Evolutionary conservation across 2,888 invertebrate species (phyloP), one percentile per base, ranked within the genome.

Genomic region (Darwinula stevensoni): DNA sequence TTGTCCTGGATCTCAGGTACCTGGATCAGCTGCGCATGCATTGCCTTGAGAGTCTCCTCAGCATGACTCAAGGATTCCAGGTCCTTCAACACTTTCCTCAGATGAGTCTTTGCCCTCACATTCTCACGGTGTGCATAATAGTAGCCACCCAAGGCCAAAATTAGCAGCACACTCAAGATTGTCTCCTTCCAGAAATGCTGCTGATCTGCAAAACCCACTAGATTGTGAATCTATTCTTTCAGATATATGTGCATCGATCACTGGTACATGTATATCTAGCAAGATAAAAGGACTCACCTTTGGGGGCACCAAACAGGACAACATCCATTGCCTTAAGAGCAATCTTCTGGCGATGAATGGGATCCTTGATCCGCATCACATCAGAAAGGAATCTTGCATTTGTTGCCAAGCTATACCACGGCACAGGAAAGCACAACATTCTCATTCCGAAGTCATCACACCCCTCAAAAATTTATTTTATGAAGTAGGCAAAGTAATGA

Each of bases 301-400:
- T 84, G 16, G 91, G 86, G 36, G 86, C 80, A 30, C 97, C 97
- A 54, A 97, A 97, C 17, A 97, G 62, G 14, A 97, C 94, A 31
- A 88, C 78, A 54, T 97, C 97, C 76, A 91, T 88, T 12, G 97
- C 94, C 54, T 97, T 94, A 28, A 97, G 60, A 3, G 82, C 72
- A 39, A 88, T 66, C 56, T 94, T 94, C 59, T 94, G 88, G 47
- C 84, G 82, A 56, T 97, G 88, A 44, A 94, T 91, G 14, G 82
- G 80, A 57, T 94, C 91, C 56, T 86, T 88, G 45, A 97, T 84
- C 32, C 88, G 88, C 41, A 97, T 61, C 33, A 73, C 67, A 47
- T 66, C 69, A 50, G 67, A 67, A 38, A 88, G 57, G 55, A 72
- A 88, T 47, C 78, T 74, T 63, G 73, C 72, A 53, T 84, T 84